Percentiles rank a stretch among this genome's conserved stretches.
Evolutionary conservation across 1,140 invertebrate genomes (phyloP).

Genomic region (Pseudomyrmex concolor): DNA sequence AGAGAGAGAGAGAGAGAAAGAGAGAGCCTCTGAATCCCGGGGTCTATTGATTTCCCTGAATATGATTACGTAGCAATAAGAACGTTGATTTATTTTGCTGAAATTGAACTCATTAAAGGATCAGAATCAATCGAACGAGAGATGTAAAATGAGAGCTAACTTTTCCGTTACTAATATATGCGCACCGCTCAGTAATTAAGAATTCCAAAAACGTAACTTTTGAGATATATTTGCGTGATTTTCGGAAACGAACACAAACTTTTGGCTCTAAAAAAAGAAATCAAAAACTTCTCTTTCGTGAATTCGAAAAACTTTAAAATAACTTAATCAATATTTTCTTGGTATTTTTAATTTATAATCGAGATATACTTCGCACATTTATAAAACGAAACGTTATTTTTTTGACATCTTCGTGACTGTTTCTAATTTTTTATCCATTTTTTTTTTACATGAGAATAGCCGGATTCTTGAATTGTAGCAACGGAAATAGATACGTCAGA

Average conservation of each 20-base stretch:
- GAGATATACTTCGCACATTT: background rate
- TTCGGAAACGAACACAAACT: background rate
- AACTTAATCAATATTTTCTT: background rate
- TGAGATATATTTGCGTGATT: background rate
- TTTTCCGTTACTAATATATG: conserved; percentile 20
- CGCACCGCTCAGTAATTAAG: conserved; percentile 32
- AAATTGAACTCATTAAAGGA: conserved; percentile 53
- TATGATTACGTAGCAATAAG: conserved; percentile 63
- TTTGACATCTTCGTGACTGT: background rate
- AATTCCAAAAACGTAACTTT: conserved; percentile 20
- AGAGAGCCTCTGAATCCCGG: conserved; percentile 51
- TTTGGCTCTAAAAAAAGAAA: background rate
- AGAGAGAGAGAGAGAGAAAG: conserved; percentile 59
- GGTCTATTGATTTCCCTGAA: conserved; percentile 65
- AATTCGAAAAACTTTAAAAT: conserved; percentile 1
- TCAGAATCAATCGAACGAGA: conserved; percentile 29
- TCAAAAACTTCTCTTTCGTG: background rate
- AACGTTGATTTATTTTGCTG: conserved; percentile 54
- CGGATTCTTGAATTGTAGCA: conserved; percentile 8
- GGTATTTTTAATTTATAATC: background rate
- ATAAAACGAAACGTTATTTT: conserved; percentile 1
- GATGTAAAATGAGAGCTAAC: conserved; percentile 3
- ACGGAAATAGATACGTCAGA: conserved; percentile 4
- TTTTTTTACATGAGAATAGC: background rate
- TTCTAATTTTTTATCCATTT: background rate